These are phyloP conservation scores for Hymenopus coronatus DNA, from an alignment of 2,888 invertebrate species.

Conservation along the genomic window DNA sequence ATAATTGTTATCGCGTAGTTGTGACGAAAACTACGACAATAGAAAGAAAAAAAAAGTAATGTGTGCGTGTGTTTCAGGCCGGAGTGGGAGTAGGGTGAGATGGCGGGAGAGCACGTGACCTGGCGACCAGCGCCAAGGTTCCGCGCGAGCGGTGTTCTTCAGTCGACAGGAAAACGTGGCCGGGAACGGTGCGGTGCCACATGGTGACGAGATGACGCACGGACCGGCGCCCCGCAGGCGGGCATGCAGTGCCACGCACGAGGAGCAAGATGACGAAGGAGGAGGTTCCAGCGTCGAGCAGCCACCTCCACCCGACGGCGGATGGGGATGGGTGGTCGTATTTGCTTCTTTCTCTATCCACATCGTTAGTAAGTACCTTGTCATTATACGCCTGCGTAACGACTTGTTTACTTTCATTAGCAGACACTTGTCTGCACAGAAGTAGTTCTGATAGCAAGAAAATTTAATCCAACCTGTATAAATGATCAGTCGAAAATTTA, in stretches of 20 bases:
- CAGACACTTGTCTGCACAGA: not conserved
- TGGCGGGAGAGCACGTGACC: not conserved
- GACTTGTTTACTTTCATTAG: not conserved
- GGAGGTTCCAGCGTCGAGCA: not conserved
- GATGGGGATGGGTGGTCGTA: slow-evolving; percentile 94
- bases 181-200: not conserved
- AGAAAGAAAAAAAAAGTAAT: not conserved
- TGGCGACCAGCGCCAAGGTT: not conserved
- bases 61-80: not conserved
- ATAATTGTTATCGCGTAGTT: too few species aligned
- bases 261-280: not conserved
- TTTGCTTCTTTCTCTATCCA: slow-evolving; percentile 96
- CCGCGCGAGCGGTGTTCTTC: not conserved
- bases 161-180: not conserved
- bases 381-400: not conserved
- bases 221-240: slow-evolving; percentile 25
- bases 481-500: too few species aligned
- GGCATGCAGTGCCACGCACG: not conserved
- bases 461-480: not conserved
- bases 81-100: not conserved
- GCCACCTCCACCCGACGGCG: slow-evolving; percentile 76
- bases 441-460: not conserved
- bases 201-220: slow-evolving; percentile 27
- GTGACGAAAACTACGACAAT: not conserved
- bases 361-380: slow-evolving; percentile 75